Base-by-base conservation (phyloP, 2,797 vertebrate genomes). In the Sebastes oblongus region DNA sequence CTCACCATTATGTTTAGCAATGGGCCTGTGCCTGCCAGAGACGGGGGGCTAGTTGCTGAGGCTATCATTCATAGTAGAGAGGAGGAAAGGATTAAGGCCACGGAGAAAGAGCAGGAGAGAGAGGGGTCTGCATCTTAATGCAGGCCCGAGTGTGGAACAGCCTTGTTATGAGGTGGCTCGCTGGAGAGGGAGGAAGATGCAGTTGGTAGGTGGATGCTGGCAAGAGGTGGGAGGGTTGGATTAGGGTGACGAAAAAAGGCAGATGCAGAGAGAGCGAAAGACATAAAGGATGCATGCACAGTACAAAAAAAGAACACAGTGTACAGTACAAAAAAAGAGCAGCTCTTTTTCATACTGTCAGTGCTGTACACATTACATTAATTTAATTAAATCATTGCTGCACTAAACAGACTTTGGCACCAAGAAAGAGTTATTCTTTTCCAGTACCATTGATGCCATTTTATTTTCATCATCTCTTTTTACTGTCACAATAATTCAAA, bases 111-210 rank as follows among this genome's bases (percentile, higher is more conserved):
- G 88, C 75, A 62, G 72, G 70, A 50, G 88, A 88, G 90, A 89
- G 83, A 78, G 56, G 88, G 90, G 77, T 88, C 88, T 93, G 93
- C 89, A 93, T 94, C 87, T 77, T 93, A 94, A 94, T 93, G 85
- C 69, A 39, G 73, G 71, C 72, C 86, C 52, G 74, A 82, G 88
- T 90, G 90, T 89, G 91, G 82, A 88, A 78, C 81, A 78, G 91
- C 88, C 81, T 92, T 88, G 85, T 91, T 92, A 83, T 87, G 78
- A 82, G 90, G 80, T 24, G 64, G 72, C 81, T 85, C 54, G 2
- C 71, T 62, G 29, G 72, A 75, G 75, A 68, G 65, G 54, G 66
- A 69, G 74, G 65, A 61, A 39, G 80, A 77, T 67, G 72, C 73
- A 78, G 52, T 56, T 61, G 60, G 50, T 25, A 36, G 65, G 76